Conservation (phyloP, 2,888 invertebrate genomes). For the Eristalinus aeneus region DNA sequence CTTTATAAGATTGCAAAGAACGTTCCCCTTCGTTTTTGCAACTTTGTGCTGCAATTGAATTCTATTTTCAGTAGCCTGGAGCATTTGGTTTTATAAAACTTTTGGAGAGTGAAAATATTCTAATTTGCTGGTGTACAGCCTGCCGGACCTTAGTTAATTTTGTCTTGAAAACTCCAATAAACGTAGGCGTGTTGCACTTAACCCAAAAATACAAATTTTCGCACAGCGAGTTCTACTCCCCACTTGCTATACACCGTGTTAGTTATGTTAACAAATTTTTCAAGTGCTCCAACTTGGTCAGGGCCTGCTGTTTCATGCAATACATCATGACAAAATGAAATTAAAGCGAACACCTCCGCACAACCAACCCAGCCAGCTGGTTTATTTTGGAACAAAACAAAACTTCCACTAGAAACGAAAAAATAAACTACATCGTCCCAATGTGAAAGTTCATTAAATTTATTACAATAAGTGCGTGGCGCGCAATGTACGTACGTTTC, state of each 20-base stretch:
- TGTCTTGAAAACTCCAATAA: no score
- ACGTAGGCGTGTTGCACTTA: not conserved
- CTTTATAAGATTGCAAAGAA: no score
- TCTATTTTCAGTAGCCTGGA: no score
- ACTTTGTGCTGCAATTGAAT: no score
- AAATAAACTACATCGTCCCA: not conserved
- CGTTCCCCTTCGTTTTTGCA: no score
- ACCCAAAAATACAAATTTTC: not conserved
- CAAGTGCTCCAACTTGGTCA: slow-evolving; percentile 7
- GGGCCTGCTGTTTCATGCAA: slow-evolving; percentile 19
- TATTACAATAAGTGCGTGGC: slow-evolving; percentile 46
- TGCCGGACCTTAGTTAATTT: no score
- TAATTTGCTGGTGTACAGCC: no score
- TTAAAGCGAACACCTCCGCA: not conserved
- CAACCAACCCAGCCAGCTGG: not conserved
- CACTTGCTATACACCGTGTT: not conserved
- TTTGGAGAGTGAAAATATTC: no score
- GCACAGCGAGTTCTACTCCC: not conserved
- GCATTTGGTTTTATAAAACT: no score
- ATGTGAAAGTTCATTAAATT: slow-evolving; percentile 51
- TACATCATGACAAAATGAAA: not conserved
- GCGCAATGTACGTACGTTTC: slow-evolving; percentile 21
- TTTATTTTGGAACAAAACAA: not conserved
- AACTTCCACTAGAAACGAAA: not conserved
- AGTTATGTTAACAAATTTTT: slow-evolving; percentile 9